These are phyloP conservation scores for Chironex yamaguchii DNA, from an alignment of 30 jellyfish, hydroid and myxozoan species.

Conservation along the genomic window DNA sequence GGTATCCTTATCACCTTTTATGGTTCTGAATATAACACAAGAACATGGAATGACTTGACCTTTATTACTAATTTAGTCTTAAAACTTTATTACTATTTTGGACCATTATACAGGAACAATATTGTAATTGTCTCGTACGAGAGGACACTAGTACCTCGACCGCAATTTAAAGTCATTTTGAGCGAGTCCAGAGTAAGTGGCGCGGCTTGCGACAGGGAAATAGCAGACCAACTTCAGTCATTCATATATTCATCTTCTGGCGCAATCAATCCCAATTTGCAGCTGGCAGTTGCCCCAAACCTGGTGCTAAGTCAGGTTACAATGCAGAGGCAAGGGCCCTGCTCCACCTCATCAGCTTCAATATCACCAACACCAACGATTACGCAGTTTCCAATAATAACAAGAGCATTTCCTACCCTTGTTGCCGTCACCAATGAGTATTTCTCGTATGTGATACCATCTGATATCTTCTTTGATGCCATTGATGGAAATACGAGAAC, in stretches of 20 bases:
- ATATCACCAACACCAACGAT: conserved; percentile 44
- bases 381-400: conserved; percentile 29
- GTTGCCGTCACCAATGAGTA: conserved; percentile 57
- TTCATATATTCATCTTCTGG: conserved; percentile 31
- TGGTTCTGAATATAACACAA: conserved; percentile 64
- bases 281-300: conserved; percentile 38
- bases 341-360: conserved; percentile 6
- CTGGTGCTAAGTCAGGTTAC: conserved; percentile 40
- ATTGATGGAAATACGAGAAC: conserved; percentile 82
- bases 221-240: conserved; percentile 32
- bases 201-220: conserved; percentile 17
- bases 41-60: conserved; percentile 53
- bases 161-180: too few relatives aligned
- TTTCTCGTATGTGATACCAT: conserved; percentile 71
- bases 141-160: too few relatives aligned
- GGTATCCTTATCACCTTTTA: conserved; percentile 43
- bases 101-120: conserved; percentile 31
- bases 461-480: conserved; percentile 64
- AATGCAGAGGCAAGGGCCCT: conserved; percentile 27
- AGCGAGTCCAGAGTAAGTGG: conserved; percentile 70
- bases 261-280: conserved; percentile 31
- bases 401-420: conserved; percentile 20
- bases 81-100: conserved; percentile 19
- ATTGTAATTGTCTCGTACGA: conserved; percentile 48
- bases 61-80: conserved; percentile 14